Evolutionary conservation across 2,113 vertebrate genomes (phyloP).

Genomic region (Burhinus oedicnemus): DNA sequence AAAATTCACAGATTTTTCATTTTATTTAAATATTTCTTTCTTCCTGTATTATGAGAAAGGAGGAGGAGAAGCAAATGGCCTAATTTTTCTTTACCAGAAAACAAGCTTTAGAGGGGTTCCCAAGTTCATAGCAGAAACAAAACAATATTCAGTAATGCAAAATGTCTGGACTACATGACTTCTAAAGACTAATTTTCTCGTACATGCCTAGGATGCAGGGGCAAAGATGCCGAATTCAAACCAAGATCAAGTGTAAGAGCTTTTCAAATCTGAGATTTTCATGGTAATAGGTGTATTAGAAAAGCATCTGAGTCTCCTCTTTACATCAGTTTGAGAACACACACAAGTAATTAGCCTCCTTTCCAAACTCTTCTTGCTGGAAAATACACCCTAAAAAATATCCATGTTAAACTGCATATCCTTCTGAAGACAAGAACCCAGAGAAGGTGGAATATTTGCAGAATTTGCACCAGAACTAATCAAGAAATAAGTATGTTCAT

Average conservation of each 20-base stretch:
- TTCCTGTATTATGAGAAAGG: background rate
- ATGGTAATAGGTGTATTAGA: background rate
- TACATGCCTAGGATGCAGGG: background rate
- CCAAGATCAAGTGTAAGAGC: background rate
- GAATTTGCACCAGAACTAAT: background rate
- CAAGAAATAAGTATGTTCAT: background rate
- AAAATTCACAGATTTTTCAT: background rate
- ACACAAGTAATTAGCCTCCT: background rate
- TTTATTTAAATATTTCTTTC: background rate
- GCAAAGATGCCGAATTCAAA: background rate
- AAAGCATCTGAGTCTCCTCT: background rate
- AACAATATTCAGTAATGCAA: background rate
- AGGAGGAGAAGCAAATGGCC: background rate
- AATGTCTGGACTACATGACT: background rate
- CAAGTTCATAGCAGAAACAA: background rate
- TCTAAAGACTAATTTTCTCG: background rate
- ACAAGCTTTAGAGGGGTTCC: background rate
- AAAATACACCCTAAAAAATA: background rate
- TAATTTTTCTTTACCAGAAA: background rate
- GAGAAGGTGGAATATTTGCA: background rate
- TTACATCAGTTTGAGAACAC: background rate
- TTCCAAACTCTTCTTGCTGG: background rate
- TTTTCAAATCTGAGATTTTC: background rate
- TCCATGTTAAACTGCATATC: background rate
- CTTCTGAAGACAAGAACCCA: background rate